These are phyloP conservation scores for Ophion slaviceki DNA, from an alignment of 2,888 invertebrate species.

Conservation along the genomic window DNA sequence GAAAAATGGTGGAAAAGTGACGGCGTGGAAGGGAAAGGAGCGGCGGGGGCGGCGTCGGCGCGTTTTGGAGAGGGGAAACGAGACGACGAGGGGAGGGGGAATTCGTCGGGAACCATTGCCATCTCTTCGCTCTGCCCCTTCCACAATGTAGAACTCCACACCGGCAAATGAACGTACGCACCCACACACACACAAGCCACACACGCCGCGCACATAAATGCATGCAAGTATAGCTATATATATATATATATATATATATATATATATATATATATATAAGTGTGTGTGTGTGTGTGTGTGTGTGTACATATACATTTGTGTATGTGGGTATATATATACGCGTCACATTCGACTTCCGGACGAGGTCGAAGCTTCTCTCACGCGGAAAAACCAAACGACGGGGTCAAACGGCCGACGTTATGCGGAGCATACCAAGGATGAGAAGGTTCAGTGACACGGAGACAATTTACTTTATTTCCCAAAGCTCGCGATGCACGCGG, in stretches of 20 bases:
- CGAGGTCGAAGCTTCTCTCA: constrained; percentile 79
- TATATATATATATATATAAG: too few relatives aligned
- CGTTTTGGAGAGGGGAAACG: constrained; percentile 53
- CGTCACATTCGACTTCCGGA: constrained; percentile 73
- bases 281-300: not conserved
- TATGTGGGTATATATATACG: too few relatives aligned
- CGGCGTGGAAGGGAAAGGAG: constrained; percentile 41
- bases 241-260: too few relatives aligned
- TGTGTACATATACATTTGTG: not conserved
- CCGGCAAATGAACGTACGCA: constrained; percentile 17
- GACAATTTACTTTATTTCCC: constrained; percentile 79
- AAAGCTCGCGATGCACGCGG: constrained; percentile 36
- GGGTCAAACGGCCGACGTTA: constrained; percentile 77
- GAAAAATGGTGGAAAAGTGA: constrained; percentile 63
- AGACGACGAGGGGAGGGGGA: constrained; percentile 56
- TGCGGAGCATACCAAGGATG: constrained; percentile 73
- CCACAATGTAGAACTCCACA: not conserved
- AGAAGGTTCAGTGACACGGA: constrained; percentile 80
- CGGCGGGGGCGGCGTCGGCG: constrained; percentile 58
- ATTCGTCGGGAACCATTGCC: constrained; percentile 52
- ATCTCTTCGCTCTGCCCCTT: constrained; percentile 45
- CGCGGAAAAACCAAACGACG: constrained; percentile 80
- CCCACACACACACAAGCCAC: not conserved
- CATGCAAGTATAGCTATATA: not conserved
- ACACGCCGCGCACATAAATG: not conserved